Evolutionary conservation across 1,140 invertebrate genomes (phyloP), one percentile per base, ranked within the genome.

Genomic region (Drosophila melanica): DNA sequence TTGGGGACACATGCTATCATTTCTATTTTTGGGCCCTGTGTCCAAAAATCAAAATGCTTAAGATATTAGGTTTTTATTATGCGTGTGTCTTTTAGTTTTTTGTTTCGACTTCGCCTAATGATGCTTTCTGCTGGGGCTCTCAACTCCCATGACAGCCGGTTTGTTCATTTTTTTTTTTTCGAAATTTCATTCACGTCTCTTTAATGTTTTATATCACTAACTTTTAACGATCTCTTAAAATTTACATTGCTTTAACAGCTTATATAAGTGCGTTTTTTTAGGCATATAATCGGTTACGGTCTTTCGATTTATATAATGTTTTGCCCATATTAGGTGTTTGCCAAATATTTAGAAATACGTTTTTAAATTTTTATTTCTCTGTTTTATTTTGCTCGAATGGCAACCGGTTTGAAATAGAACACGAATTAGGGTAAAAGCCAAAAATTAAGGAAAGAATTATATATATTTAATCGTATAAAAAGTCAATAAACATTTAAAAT

Each of bases 1-100:
- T 75, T 64, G 64, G 77, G 67, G 73, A 67, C 58, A 67, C 58
- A 82, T 86, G 63, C 74, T 89, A 87, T 87, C 84, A 87, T 87
- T 74, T 84, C 85, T 87, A 87, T 87, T 87, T 87, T 79, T 84
- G 69, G 76, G 2, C 44, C 11, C 11, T 39, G 20, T 57, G 44
- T 73, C 77, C 55, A 16, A 50, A 70, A 69, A 79, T 76, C 64
- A 54, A 85, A 70, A 82, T 62, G 84, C 65, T 84, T 79, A 59
- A 60, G 60, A 89, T 70, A 67, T 41, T 14, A 48, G 79, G 57
- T 74, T 60, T 55, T 45, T 57, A 51, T 64, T 79, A 33, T 66
- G 69, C 44, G 45, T 58, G 35, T 23, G 18, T 53, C 47, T 48
- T 7, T 12, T 37, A 14, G 14, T 9, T 33, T 59, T 73, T 42